Base-by-base conservation (phyloP, 2,888 invertebrate species). In the Acanthosepion esculentum region DNA sequence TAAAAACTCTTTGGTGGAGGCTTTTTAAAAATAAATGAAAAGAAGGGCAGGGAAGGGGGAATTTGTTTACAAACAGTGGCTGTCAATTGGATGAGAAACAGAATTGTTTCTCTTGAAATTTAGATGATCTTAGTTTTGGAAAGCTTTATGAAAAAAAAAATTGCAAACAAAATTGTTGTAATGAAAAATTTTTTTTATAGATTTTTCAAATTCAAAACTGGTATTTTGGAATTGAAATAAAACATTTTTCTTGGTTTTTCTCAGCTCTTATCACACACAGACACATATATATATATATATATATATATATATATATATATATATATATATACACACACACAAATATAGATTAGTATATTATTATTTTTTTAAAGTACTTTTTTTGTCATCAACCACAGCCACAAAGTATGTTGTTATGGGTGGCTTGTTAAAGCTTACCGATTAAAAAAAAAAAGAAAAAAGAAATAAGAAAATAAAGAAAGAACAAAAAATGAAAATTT, bases 341-440 rank as follows among this genome's bases (percentile, higher is more conserved):
- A 91, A n/a, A 48, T 50, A 50, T 93, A 26, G 12, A 50, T 48
- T 5, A 50, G 48, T 92, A 15, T 92, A 41, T 41, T 41, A 48
- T 92, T 92, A 10, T 92, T 48, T 26, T 92, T 92, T 33, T 78
- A 78, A 78, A n/a, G 78, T 78, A 78, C 78, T 78, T 78, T 78
- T 78, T 29, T 10, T 12, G 78, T n/a, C 78, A 78, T 29, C 4
- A 8, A n/a, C 78, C 78, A 78, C n/a, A 78, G n/a, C 29, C 12
- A 78, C n/a, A 78, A 59, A n/a, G 15, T 78, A 78, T 78, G n/a
- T 78, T 78, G 29, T 78, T 78, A n/a, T n/a, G n/a, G n/a, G 15
- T 10, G 78, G 12, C n/a, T 12, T 78, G 18, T 78, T 78, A 78
- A 78, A 78, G 78, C 78, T 78, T 78, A n/a, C 23, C 78, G 12